Percentiles rank a stretch among this genome's conserved stretches.
These are phyloP conservation scores for Loxodonta africana DNA, from an alignment of 2,113 vertebrate species.

Conservation along the genomic window DNA sequence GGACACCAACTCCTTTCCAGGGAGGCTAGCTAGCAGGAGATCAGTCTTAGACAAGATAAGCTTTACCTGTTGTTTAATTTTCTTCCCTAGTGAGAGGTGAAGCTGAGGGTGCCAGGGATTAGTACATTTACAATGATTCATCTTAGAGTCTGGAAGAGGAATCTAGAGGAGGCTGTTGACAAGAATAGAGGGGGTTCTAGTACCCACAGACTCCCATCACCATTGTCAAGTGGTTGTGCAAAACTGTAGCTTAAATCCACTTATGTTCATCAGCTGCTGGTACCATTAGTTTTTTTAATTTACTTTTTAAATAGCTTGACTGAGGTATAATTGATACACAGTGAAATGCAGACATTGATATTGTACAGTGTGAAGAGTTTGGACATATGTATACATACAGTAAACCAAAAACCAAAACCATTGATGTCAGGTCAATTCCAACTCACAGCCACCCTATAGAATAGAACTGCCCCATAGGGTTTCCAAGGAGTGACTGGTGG, in stretches of 20 bases:
- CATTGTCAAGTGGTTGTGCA: not conserved
- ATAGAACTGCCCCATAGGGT: too few species aligned
- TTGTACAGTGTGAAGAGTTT: not conserved
- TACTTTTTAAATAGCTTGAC: not conserved
- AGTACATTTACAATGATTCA: not conserved
- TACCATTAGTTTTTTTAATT: not conserved
- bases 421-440: too few species aligned
- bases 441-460: too few species aligned
- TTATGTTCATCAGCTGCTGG: not conserved
- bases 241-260: not conserved
- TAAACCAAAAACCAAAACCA: too few species aligned
- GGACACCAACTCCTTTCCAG: not conserved
- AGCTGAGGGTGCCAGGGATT: not conserved
- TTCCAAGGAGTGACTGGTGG: too few species aligned
- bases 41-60: not conserved
- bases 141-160: not conserved
- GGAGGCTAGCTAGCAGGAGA: not conserved
- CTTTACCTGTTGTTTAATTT: not conserved
- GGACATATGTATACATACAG: not conserved
- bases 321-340: not conserved
- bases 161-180: not conserved
- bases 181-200: not conserved
- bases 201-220: not conserved
- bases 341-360: not conserved
- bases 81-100: not conserved